Base-by-base conservation (phyloP, 2,888 invertebrate species). In the Phyllotreta cruciferae region DNA sequence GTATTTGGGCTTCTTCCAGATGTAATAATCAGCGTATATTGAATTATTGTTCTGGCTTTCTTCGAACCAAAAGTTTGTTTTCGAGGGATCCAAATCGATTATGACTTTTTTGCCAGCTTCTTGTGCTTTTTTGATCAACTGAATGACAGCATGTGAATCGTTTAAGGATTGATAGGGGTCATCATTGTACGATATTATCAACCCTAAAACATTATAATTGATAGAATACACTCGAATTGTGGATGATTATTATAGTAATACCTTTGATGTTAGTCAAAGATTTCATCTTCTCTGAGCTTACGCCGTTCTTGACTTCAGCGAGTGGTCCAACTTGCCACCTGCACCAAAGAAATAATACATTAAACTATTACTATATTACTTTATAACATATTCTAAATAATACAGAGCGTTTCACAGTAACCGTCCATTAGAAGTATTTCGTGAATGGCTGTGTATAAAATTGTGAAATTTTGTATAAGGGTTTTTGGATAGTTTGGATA, bases 291-390 rank as follows among this genome's bases (percentile, higher is more conserved):
- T 77, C 71, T 3, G 70, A 54, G 9, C 70, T 69, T 11, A 73
- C 62, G 39, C 75, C 82, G 8, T 82, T 77, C 50, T 85, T 82
- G 4, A 89, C 81, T 76, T 92, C 89, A 63, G 90, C 88, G 44
- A 93, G 82, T 0, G 92, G 89, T 36, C 92, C 91, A 74, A 90
- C 87, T 80, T 97, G 89, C 85, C 87, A 94, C 85, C 86, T 86
- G 68, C 36, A 65, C 60, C 49, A 61, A 47, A 37, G 9, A 53
- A 62, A 34, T 9, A 35, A 14, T 34, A 24, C 6, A 41, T n/a
- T 41, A 41, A 41, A 1, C 41, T 8, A 38, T 38, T 7, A 38
- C 9, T 7, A 8, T 38, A n/a, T 6, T n/a, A 41, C 41, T n/a
- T 4, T 41, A 2, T 9, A 10, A 41, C 1, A 41, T 3, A 9